Evolutionary conservation across 2,113 vertebrate species (phyloP).

Genomic region (Ochotona princeps): DNA sequence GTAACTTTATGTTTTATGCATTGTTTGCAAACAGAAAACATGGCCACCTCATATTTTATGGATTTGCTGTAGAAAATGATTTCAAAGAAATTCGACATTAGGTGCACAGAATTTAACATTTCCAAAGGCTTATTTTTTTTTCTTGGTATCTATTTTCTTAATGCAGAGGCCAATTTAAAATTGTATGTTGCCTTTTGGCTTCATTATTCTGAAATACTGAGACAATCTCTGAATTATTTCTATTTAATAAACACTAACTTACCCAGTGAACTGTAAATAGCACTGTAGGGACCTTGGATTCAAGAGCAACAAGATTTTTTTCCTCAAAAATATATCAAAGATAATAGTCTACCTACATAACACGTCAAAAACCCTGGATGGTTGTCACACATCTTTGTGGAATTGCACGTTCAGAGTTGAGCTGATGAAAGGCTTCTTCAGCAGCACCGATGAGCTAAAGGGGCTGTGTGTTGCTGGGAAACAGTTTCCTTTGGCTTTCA

Average conservation of each 20-base stretch:
- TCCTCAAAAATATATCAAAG: neutral
- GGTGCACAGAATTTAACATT: constrained; percentile 32
- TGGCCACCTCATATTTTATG: constrained; percentile 71
- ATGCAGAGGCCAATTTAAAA: constrained; percentile 51
- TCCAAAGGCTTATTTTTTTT: neutral
- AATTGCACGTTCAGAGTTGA: neutral
- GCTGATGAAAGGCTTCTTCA: neutral
- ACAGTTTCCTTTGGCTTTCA: neutral
- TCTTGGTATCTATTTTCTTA: constrained; percentile 57
- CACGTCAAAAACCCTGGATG: neutral
- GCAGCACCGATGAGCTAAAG: neutral
- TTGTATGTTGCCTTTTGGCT: constrained; percentile 25
- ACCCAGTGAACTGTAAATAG: neutral
- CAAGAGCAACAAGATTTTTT: neutral
- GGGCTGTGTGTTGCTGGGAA: neutral
- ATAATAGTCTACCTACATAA: neutral
- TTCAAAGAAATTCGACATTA: constrained; percentile 73
- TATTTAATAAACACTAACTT: constrained; percentile 43
- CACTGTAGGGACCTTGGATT: neutral
- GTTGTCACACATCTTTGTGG: neutral
- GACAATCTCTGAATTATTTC: constrained; percentile 32
- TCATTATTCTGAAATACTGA: constrained; percentile 43
- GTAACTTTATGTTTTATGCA: constrained; percentile 82
- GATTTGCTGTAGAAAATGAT: constrained; percentile 77
- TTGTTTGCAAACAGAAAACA: constrained; percentile 80